Percentiles rank a stretch among this genome's conserved stretches.
phyloP scores from a whole-genome alignment of 2,797 vertebrate species.

The Brachyrhaphis roseni region DNA sequence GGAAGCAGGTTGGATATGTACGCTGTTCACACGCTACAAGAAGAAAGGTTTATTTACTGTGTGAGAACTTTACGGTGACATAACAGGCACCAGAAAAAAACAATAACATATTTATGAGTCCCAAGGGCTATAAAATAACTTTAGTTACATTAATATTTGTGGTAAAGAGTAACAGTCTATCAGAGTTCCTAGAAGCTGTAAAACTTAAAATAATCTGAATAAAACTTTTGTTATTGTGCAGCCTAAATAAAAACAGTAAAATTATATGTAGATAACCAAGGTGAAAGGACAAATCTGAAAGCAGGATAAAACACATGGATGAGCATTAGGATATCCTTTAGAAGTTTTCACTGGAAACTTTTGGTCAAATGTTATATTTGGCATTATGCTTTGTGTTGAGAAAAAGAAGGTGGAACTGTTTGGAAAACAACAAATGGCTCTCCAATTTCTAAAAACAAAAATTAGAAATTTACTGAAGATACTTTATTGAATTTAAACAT shows the following conservation, averaged over 20 bases:
- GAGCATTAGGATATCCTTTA: slow-evolving; percentile 31
- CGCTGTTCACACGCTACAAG: slow-evolving; percentile 34
- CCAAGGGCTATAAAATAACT: not conserved
- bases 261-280: not conserved
- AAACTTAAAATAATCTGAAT: not conserved
- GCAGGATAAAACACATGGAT: slow-evolving; percentile 35
- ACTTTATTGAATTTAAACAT: not conserved
- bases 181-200: not conserved
- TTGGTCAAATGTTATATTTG: not conserved
- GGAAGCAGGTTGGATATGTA: slow-evolving; percentile 66
- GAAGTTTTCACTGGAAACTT: not conserved
- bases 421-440: not conserved
- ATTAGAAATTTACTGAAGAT: too few relatives aligned
- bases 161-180: too few relatives aligned
- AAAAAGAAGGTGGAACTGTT: not conserved
- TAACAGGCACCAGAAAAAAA: slow-evolving; percentile 17
- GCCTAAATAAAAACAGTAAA: not conserved
- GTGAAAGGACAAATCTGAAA: slow-evolving; percentile 14
- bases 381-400: not conserved
- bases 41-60: slow-evolving; percentile 51
- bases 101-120: slow-evolving; percentile 21
- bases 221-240: not conserved
- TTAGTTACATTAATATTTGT: not conserved
- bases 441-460: too few relatives aligned
- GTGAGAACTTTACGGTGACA: slow-evolving; percentile 19